A percentile compares a stretch with the other conserved stretches of the same genome.
phyloP scores from a whole-genome alignment of 2,888 invertebrate genomes.

The Xestia ashworthii region DNA sequence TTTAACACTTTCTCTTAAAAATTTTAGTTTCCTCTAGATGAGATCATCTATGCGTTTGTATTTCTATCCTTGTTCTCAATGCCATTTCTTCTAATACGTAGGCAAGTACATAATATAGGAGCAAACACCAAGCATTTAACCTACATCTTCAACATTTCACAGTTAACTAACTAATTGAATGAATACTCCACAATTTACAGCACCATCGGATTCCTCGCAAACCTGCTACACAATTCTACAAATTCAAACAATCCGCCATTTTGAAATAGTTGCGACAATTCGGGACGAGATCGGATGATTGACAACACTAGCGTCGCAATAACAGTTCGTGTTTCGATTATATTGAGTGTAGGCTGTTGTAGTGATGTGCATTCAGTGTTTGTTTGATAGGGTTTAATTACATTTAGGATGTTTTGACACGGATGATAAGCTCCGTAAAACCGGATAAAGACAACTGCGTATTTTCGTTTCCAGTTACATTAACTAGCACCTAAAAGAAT shows the following conservation, averaged over 20 bases:
- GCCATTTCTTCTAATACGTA: background rate
- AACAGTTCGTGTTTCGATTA: constrained; percentile 54
- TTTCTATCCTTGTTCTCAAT: background rate
- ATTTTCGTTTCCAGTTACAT: too few relatives aligned
- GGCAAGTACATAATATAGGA: too few relatives aligned
- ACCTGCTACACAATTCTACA: constrained; percentile 7
- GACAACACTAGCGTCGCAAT: constrained; percentile 53
- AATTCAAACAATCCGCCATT: constrained; percentile 43
- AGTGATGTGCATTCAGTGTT: constrained; percentile 45
- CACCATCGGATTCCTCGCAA: background rate
- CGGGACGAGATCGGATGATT: constrained; percentile 52
- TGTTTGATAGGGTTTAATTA: background rate
- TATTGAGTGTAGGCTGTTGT: constrained; percentile 26
- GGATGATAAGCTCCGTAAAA: background rate
- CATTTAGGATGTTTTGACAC: background rate
- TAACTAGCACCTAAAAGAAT: background rate
- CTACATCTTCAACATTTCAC: background rate
- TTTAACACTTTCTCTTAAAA: too few relatives aligned
- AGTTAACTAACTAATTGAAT: background rate
- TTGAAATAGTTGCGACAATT: constrained; percentile 45
- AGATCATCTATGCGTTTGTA: background rate
- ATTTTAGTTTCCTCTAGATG: background rate
- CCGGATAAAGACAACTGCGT: background rate
- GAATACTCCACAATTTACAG: background rate
- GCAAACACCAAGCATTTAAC: background rate